These are phyloP conservation scores for Myopa testacea DNA, from an alignment of 2,888 invertebrate genomes.

Conservation along the genomic window DNA sequence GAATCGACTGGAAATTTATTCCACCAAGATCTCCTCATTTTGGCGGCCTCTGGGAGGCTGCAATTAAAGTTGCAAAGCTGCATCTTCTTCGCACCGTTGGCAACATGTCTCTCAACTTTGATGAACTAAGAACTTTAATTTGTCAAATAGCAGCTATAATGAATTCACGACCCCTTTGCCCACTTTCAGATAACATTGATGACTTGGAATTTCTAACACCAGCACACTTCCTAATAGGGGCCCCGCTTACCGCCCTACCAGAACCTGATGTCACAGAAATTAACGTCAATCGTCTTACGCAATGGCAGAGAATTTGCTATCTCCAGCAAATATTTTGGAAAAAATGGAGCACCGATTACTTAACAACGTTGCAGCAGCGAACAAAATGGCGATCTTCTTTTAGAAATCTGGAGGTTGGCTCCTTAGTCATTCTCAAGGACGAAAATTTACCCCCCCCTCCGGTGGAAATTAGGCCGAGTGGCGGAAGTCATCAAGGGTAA, in stretches of 20 bases:
- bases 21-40: too few relatives aligned
- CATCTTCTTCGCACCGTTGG: too few relatives aligned
- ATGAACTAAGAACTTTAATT: conserved; percentile 29
- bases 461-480: conserved; percentile 41
- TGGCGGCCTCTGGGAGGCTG: too few relatives aligned
- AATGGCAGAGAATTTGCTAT: conserved; percentile 34
- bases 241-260: too few relatives aligned
- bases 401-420: too few relatives aligned
- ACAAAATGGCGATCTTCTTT: conserved; percentile 30
- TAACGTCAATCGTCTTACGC: too few relatives aligned
- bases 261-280: too few relatives aligned
- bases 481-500: conserved; percentile 16
- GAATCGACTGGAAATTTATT: too few relatives aligned
- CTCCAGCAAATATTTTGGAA: conserved; percentile 46
- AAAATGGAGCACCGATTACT: conserved; percentile 38
- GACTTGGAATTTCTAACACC: conserved; percentile 42
- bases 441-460: conserved; percentile 42
- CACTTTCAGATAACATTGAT: conserved; percentile 46
- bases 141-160: conserved; percentile 46
- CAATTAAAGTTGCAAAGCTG: too few relatives aligned
- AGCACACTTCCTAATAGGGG: not conserved
- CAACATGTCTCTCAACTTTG: too few relatives aligned
- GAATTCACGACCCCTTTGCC: conserved; percentile 47
- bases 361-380: conserved; percentile 41
- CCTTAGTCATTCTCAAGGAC: conserved; percentile 39